Base-by-base conservation (phyloP, 2,797 vertebrate species). In the Acipenser ruthenus region DNA sequence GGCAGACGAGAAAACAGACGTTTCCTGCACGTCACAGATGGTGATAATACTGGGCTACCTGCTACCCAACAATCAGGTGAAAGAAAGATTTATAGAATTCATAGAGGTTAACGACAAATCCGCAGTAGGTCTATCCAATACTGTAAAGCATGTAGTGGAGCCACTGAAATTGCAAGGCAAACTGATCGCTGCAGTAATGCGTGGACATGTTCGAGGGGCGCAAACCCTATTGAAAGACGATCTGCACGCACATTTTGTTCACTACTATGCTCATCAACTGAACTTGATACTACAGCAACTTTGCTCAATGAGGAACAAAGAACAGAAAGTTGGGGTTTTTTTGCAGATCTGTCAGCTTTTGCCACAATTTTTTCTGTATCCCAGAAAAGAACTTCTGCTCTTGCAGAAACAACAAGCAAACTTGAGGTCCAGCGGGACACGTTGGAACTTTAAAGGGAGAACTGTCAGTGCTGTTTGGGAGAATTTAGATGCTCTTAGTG, bases 271-370 rank as follows among this genome's bases (percentile, higher is more conserved):
- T 6, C 65, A 68, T 48, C 68, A 52, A 51, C 62, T 68, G 23
- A 62, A 68, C 64, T 67, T 63, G 6, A 62, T 52, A 50, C 49
- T 62, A 50, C n/a, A 69, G 66, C 47, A 66, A 64, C 50, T 53
- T 23, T 73, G 67, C 62, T 70, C 69, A 49, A 67, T 65, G 60
- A 66, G 66, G 47, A 62, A 63, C 49, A 69, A 48, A 23, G 63
- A 67, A 53, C 70, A 67, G 65, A 72, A n/a, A 51, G 50, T 61
- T n/a, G 15, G n/a, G n/a, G n/a, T 37, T 70, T 71, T 64, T 68
- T 50, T 50, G 66, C 55, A 7, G 50, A 58, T 47, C 8, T 15
- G 56, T 50, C 47, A 52, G 62, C 63, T 50, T 74, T 67, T 50
- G 18, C n/a, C 18, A 49, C 11, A 2, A 68, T 68, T 52, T 50